These are phyloP conservation scores for Siniperca undulata DNA, from an alignment of 2,797 vertebrate species.

Conservation along the genomic window DNA sequence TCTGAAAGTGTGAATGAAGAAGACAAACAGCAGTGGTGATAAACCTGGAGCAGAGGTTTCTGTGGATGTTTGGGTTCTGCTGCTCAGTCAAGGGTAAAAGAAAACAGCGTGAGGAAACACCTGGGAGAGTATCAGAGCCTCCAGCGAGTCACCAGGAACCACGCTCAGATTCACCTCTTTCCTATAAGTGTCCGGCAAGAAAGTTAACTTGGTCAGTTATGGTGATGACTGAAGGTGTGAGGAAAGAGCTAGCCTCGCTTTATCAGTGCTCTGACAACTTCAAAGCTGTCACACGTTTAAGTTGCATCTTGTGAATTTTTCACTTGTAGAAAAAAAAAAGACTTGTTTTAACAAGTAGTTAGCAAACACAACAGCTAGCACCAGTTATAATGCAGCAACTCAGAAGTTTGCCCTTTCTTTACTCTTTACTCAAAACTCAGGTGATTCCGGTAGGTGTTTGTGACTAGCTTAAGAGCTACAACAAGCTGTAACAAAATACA, in stretches of 20 bases:
- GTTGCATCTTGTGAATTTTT: background rate
- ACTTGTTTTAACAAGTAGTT: too few relatives aligned
- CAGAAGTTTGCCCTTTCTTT: background rate
- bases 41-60: conserved; percentile 9
- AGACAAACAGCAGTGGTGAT: conserved; percentile 20
- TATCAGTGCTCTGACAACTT: background rate
- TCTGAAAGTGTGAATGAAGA: conserved; percentile 36
- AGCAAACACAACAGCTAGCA: background rate
- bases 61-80: conserved; percentile 61
- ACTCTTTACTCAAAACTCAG: background rate
- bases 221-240: background rate
- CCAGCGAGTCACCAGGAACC: conserved; percentile 22
- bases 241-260: background rate
- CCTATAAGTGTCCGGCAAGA: background rate
- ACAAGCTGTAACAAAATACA: too few relatives aligned
- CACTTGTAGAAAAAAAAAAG: background rate
- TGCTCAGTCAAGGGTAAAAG: conserved; percentile 64
- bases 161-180: conserved; percentile 15
- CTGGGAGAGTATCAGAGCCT: conserved; percentile 45
- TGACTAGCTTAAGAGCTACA: too few relatives aligned
- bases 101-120: conserved; percentile 55
- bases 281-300: background rate
- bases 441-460: too few relatives aligned
- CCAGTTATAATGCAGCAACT: background rate
- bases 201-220: background rate